Percentiles rank a stretch among this genome's conserved stretches.
phyloP scores from a whole-genome alignment of 2,888 invertebrate genomes.

The Clostera curtula region DNA sequence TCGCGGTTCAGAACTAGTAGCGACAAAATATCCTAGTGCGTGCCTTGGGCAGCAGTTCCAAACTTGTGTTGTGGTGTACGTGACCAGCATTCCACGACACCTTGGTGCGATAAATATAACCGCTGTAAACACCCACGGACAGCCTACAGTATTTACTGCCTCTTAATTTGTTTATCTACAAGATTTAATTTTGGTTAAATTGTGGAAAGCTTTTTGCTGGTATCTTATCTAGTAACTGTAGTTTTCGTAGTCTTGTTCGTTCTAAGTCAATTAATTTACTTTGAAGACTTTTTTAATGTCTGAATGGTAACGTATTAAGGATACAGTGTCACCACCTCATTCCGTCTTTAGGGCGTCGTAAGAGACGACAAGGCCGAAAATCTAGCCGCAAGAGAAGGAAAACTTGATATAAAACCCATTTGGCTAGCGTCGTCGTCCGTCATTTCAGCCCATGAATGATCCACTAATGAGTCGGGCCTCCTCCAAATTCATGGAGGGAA shows the following conservation, averaged over 20 bases:
- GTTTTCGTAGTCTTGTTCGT: not conserved
- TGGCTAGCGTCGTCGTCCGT: too few relatives aligned
- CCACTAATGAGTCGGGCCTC: too few relatives aligned
- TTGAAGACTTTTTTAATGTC: too few relatives aligned
- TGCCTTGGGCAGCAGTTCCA: slow-evolving; percentile 8
- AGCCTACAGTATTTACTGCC: slow-evolving; percentile 2
- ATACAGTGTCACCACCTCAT: too few relatives aligned
- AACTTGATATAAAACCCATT: too few relatives aligned
- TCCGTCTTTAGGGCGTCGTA: too few relatives aligned
- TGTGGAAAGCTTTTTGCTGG: not conserved
- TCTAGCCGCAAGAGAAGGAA: too few relatives aligned
- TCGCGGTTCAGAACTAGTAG: slow-evolving; percentile 1
- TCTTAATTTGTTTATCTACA: slow-evolving; percentile 35
- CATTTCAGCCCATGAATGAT: too few relatives aligned
- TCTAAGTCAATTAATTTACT: too few relatives aligned
- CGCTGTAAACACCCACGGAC: slow-evolving; percentile 18
- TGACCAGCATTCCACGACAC: slow-evolving; percentile 28
- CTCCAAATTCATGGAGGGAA: too few relatives aligned
- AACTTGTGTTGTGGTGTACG: slow-evolving; percentile 26
- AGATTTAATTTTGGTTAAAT: slow-evolving; percentile 7
- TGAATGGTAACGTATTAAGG: too few relatives aligned
- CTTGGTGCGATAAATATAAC: slow-evolving; percentile 28
- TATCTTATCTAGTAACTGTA: not conserved
- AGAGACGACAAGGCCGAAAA: too few relatives aligned
- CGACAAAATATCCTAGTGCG: slow-evolving; percentile 11